These are phyloP conservation scores for Labeo rohita DNA, from an alignment of 2,113 vertebrate genomes.

Conservation along the genomic window DNA sequence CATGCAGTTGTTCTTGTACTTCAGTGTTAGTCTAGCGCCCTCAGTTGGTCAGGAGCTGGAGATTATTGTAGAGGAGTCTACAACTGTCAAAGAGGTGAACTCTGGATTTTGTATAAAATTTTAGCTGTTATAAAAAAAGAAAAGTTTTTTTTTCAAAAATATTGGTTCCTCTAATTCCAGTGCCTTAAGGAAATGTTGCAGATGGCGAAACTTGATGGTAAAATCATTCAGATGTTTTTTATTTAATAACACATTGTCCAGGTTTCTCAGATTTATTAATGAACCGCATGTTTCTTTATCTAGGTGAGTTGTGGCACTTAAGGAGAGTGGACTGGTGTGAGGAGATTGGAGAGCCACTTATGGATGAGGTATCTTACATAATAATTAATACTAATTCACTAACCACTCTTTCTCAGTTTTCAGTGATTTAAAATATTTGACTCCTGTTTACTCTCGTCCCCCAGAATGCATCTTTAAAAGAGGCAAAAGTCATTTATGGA, in stretches of 20 bases:
- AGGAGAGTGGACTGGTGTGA: conserved; percentile 89
- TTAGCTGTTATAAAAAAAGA: not conserved
- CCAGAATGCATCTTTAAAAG: conserved; percentile 85
- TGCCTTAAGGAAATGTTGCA: conserved; percentile 87
- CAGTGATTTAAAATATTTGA: not conserved
- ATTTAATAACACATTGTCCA: not conserved
- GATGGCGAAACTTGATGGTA: conserved; percentile 84
- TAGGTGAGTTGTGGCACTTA: conserved; percentile 85
- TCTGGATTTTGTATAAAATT: not conserved
- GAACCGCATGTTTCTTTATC: conserved; percentile 29
- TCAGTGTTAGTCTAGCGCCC: conserved; percentile 75
- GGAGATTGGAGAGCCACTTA: conserved; percentile 85
- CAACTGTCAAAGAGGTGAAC: conserved; percentile 84
- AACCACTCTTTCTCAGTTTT: not conserved
- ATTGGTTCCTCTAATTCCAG: conserved; percentile 69
- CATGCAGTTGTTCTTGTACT: conserved; percentile 88
- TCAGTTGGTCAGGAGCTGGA: conserved; percentile 82
- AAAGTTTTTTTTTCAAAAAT: not conserved
- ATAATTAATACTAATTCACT: not conserved
- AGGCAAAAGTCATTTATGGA: conserved; percentile 82
- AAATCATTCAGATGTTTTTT: conserved; percentile 31
- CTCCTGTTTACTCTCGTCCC: not conserved
- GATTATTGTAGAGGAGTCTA: conserved; percentile 83
- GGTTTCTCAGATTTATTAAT: not conserved
- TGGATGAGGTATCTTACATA: conserved; percentile 75